Evolutionary conservation across 2,888 invertebrate genomes (phyloP).

Genomic region (Mythimna ferrago): DNA sequence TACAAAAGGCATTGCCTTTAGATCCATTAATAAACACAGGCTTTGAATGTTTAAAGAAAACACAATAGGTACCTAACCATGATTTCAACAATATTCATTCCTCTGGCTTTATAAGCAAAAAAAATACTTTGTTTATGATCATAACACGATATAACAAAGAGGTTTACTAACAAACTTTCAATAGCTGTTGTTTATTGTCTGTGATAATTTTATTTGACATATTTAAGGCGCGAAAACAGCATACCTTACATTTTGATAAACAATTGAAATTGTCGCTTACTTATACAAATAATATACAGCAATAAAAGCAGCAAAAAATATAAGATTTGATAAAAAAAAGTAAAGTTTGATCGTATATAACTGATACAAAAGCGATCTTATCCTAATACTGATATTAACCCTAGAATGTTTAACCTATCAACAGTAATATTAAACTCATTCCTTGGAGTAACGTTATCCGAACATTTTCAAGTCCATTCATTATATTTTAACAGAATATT

Average conservation of each 20-base stretch:
- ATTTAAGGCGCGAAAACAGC: slow-evolving; percentile 37
- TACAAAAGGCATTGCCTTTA: slow-evolving; percentile 12
- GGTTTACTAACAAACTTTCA: slow-evolving; percentile 32
- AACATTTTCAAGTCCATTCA: slow-evolving; percentile 54
- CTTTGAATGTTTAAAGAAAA: slow-evolving; percentile 19
- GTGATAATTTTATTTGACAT: slow-evolving; percentile 44
- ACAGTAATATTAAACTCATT: slow-evolving; percentile 61
- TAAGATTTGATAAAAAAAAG: slow-evolving; percentile 32
- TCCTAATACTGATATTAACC: slow-evolving; percentile 63
- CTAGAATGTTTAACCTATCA: slow-evolving; percentile 60
- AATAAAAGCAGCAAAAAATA: slow-evolving; percentile 48
- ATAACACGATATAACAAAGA: slow-evolving; percentile 36
- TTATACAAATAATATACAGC: slow-evolving; percentile 25
- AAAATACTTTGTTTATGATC: slow-evolving; percentile 32
- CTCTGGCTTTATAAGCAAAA: slow-evolving; percentile 60
- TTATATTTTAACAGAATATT: slow-evolving; percentile 54
- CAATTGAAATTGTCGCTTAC: background rate
- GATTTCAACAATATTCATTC: slow-evolving; percentile 48
- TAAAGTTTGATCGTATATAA: slow-evolving; percentile 42
- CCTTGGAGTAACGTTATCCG: slow-evolving; percentile 53
- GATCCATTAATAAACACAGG: slow-evolving; percentile 11
- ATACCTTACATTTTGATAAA: slow-evolving; percentile 6
- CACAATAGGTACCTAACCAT: slow-evolving; percentile 13
- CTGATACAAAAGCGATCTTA: slow-evolving; percentile 61
- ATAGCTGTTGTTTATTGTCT: slow-evolving; percentile 55